A percentile compares a stretch with the other conserved stretches of the same genome.
Evolutionary conservation across 2,113 vertebrate genomes (phyloP).

Genomic region (Toxotes jaculatrix): DNA sequence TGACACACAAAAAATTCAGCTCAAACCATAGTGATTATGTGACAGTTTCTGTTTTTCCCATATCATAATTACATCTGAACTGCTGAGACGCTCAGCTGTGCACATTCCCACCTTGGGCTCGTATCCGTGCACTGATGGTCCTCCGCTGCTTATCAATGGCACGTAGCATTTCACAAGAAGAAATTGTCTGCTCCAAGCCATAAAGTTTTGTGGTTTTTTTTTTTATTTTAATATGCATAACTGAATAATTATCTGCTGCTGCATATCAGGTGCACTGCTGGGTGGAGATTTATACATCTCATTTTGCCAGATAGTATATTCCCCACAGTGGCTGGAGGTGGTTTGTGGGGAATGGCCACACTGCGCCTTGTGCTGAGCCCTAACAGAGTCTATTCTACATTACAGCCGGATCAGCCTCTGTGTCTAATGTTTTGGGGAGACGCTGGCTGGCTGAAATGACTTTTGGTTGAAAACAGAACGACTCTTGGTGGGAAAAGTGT

Average conservation of each 20-base stretch:
- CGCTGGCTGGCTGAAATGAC: conserved; percentile 8
- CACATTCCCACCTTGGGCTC: not conserved
- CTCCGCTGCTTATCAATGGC: conserved; percentile 40
- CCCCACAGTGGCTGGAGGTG: conserved; percentile 6
- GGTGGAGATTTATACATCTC: conserved; percentile 48
- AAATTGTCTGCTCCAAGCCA: conserved; percentile 32
- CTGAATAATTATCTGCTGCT: conserved; percentile 34
- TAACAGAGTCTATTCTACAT: not conserved
- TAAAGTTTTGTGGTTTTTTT: conserved; percentile 20
- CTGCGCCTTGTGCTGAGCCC: not conserved
- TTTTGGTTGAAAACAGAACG: not conserved
- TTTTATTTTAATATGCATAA: conserved; percentile 42
- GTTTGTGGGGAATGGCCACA: conserved; percentile 7
- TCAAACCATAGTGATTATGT: not conserved
- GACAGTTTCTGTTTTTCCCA: conserved; percentile 4
- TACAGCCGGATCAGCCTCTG: not conserved
- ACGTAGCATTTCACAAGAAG: conserved; percentile 31
- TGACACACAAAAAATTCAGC: not conserved
- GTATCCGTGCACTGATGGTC: not conserved
- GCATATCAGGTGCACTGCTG: conserved; percentile 33
- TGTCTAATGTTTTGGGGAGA: conserved; percentile 4
- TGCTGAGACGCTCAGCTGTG: not conserved
- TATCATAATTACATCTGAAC: conserved; percentile 43
- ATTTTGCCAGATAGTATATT: conserved; percentile 19
- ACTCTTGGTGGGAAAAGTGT: not conserved